Conservation (phyloP, 92 coral and sea anemone genomes). For the Pocillopora grandis region DNA sequence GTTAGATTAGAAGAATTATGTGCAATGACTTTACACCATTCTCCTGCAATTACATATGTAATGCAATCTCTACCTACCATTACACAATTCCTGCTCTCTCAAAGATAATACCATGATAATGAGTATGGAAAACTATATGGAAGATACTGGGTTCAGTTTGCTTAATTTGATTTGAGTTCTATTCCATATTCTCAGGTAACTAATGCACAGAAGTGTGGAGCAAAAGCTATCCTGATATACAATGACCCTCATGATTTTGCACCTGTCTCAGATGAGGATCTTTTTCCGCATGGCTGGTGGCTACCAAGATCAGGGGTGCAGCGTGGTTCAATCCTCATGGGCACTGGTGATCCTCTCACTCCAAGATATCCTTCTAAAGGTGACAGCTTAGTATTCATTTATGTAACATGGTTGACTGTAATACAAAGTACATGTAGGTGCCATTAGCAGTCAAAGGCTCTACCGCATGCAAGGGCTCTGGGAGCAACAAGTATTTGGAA, state of each 20-base stretch:
- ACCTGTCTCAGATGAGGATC: conserved; percentile 81
- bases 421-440: no score
- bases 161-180: no score
- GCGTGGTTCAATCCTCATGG: conserved; percentile 82
- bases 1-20: background rate
- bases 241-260: conserved; percentile 90
- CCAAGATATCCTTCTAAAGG: conserved; percentile 97
- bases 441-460: no score
- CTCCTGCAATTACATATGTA: no score
- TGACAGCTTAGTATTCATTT: background rate
- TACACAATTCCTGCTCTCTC: no score
- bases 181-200: conserved; percentile 60
- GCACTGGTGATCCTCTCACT: conserved; percentile 91
- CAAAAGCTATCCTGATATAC: conserved; percentile 75
- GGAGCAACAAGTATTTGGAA: no score
- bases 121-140: no score
- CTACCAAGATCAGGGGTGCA: conserved; percentile 92
- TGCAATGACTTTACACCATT: no score
- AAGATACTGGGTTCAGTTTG: no score
- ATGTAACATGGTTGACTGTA: background rate
- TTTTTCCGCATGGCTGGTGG: conserved; percentile 90
- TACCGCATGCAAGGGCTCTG: no score
- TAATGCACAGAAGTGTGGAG: conserved; percentile 78
- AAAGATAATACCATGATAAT: no score
- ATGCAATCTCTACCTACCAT: no score